A percentile compares a stretch with the other conserved stretches of the same genome.
Conservation (phyloP, 2,888 invertebrate genomes). For the Tuberolachnus salignus region DNA sequence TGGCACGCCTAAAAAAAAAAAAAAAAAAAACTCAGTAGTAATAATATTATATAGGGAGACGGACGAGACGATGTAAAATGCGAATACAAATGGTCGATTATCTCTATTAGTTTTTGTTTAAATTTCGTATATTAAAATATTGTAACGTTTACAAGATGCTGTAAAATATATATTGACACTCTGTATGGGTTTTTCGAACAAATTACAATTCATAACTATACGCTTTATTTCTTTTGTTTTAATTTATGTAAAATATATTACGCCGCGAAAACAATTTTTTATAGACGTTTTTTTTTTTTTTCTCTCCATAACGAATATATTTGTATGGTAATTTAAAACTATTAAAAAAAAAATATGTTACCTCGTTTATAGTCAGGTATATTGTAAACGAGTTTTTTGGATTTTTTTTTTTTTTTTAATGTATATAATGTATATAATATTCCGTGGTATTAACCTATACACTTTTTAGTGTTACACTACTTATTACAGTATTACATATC, state of each 20-base stretch:
- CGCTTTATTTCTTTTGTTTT: conserved; percentile 19
- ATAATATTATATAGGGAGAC: too few species aligned
- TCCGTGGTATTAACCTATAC: background rate
- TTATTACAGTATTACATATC: background rate
- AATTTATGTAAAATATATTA: conserved; percentile 9
- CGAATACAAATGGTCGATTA: too few species aligned
- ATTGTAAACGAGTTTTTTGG: conserved; percentile 27
- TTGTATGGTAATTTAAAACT: conserved; percentile 39
- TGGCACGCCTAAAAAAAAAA: too few species aligned
- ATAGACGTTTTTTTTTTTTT: background rate
- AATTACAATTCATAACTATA: background rate
- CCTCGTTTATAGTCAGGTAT: background rate
- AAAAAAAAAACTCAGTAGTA: too few species aligned
- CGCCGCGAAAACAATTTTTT: background rate
- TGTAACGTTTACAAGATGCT: too few species aligned
- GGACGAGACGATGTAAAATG: too few species aligned
- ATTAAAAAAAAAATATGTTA: conserved; percentile 34
- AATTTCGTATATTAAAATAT: too few species aligned
- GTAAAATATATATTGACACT: background rate
- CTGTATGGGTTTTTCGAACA: background rate
- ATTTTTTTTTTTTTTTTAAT: too few species aligned
- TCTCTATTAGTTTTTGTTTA: too few species aligned
- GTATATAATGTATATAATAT: conserved; percentile 6
- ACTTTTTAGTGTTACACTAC: too few species aligned
- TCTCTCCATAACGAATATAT: background rate